Base-by-base conservation (phyloP, 2,797 vertebrate species). In the Pogonophryne albipinna region DNA sequence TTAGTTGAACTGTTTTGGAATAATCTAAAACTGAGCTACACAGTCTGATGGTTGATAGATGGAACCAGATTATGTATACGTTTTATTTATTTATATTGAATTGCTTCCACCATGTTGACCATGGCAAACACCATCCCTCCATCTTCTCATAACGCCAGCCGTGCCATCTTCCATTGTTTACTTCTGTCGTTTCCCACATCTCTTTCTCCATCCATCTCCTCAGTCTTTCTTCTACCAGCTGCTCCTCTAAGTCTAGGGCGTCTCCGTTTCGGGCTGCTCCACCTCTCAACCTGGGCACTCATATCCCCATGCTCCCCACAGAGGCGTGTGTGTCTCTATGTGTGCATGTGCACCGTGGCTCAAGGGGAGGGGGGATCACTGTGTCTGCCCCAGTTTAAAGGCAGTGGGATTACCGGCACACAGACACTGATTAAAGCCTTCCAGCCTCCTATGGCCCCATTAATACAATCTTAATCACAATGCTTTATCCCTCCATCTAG, bases 341-440 rank as follows among this genome's bases (percentile, higher is more conserved):
- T 78, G 72, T 83, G 70, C 45, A 49, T 79, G 72, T 19, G 16
- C 34, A 71, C 78, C 81, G 84, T 82, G 79, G 81, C 82, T 86
- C 70, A 75, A 66, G 76, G 83, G 83, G 81, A 82, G 89, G 86
- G 89, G 87, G 90, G 90, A 90, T 93, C 91, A 84, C 90, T 85
- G 80, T 90, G 91, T 92, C 92, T 76, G 71, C 87, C 86, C 74
- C 87, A 90, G 94, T 87, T 95, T 95, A 94, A 94, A 94, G 91
- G 92, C 88, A 89, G 81, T 90, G 85, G 94, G 95, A 95, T 95
- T 95, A 95, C 80, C 63, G 85, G 87, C 90, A 88, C 91, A 89
- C 94, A 95, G 94, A 94, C 93, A 94, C 95, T 95, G 95, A 95
- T 96, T 95, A 95, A 96, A 95, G 92, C 94, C 90, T 94, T 95